Conservation (phyloP, 1,140 invertebrate genomes). For the Eumeta japonica region DNA sequence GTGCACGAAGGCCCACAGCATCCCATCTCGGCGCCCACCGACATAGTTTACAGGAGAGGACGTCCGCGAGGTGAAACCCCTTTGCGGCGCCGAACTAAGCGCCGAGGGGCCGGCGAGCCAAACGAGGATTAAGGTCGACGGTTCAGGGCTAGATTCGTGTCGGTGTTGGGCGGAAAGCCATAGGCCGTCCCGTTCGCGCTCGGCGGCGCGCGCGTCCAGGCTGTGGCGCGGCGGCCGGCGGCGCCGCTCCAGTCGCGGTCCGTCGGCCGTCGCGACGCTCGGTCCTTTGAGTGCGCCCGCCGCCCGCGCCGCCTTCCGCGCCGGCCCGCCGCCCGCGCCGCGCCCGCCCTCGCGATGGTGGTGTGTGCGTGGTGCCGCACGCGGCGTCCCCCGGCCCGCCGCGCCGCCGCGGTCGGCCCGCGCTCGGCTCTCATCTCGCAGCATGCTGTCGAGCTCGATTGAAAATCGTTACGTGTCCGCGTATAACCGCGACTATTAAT, state of each 20-base stretch:
- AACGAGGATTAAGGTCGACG: slow-evolving; percentile 39
- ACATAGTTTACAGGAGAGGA: slow-evolving; percentile 29
- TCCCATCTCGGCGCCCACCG: slow-evolving; percentile 46
- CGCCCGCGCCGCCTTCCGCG: slow-evolving; percentile 27
- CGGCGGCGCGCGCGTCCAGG: slow-evolving; percentile 42
- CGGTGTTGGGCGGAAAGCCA: slow-evolving; percentile 21
- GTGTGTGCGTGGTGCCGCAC: slow-evolving; percentile 18
- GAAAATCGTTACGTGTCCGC: too few relatives aligned
- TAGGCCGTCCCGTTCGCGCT: slow-evolving; percentile 46
- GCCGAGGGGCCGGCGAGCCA: slow-evolving; percentile 39
- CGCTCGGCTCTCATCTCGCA: too few relatives aligned
- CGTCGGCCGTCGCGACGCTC: slow-evolving; percentile 51
- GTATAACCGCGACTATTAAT: too few relatives aligned
- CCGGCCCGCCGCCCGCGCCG: slow-evolving; percentile 17
- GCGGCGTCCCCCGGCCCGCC: slow-evolving; percentile 15
- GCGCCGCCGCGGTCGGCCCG: slow-evolving; percentile 8
- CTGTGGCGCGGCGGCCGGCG: slow-evolving; percentile 44
- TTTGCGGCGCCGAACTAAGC: slow-evolving; percentile 32
- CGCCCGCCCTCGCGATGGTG: slow-evolving; percentile 19
- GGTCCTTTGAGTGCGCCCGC: too few relatives aligned
- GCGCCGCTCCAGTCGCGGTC: slow-evolving; percentile 50
- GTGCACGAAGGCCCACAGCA: slow-evolving; percentile 42
- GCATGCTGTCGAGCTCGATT: slow-evolving; percentile 5
- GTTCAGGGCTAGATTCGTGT: slow-evolving; percentile 48
- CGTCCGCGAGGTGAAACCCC: slow-evolving; percentile 45